Evolutionary conservation across 2,888 invertebrate genomes (phyloP), one percentile per base, ranked within the genome.

Genomic region (Acrobasis consociella): DNA sequence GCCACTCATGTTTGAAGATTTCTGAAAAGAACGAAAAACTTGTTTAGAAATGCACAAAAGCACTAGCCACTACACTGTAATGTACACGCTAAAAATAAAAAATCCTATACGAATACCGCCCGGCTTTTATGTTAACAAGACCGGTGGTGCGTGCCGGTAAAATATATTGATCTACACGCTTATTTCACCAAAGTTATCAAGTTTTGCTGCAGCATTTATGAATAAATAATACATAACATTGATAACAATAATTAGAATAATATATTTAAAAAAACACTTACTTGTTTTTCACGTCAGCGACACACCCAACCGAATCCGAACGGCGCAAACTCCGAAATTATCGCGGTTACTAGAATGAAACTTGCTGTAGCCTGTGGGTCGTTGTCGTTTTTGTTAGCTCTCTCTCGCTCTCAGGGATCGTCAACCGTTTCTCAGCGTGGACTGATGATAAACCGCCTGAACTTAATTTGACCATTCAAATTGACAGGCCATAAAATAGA

Each of bases 1-100:
- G 84, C 95, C 95, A 88, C 95, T 95, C 96, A 96, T 96, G 82
- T 87, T 94, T 42, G 42, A 90, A 82, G 76, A 77, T 83, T 86
- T 81, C 88, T 89, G 77, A 65, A 86, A 83, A 78, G 73, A 83
- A 83, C 81, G 63, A 78, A 77, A 81, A 77, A 73, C 65, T 64
- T 64, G 60, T 69, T 58, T 64, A 65, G 70, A 64, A 67, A 67
- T 70, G 75, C 75, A 72, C 66, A 78, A 77, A 73, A 81, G 49
- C 53, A 62, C 55, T 16, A 76, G 67, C 73, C 70, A 66, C 72
- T 72, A 22, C 22, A 22, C n/a, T n/a, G 74, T 76, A 75, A 75
- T 70, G 63, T 65, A 65, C 65, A 67, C 72, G 70, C 83, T 88
- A 88, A 84, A 89, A 87, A 88, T 89, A 90, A 80, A 56, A 5